Evolutionary conservation across 2,797 vertebrate genomes (phyloP), one percentile per base, ranked within the genome.

Genomic region (Carduelis carduelis): DNA sequence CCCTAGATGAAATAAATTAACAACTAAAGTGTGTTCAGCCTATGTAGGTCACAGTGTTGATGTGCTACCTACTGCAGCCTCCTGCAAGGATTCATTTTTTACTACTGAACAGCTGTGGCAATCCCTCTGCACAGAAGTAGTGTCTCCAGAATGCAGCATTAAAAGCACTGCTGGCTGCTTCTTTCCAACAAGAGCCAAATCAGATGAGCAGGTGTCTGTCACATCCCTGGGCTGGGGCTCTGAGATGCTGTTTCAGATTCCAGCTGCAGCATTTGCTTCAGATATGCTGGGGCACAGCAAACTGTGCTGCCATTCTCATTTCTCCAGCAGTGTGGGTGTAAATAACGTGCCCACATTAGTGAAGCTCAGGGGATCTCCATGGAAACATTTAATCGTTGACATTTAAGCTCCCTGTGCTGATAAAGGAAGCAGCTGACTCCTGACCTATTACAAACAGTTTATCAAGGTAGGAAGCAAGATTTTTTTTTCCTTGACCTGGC

Each of bases 341-440:
- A 97, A 95, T 97, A 96, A 96, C 83, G 83, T 94, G 93, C 96
- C 83, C 93, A 90, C 92, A 90, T 97, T 96, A 93, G 68, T 60
- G 88, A 87, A 95, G 90, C 92, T 95, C 95, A 55, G 78, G 93
- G 90, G 78, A 95, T 98, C 97, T 96, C 98, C 97, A 98, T 98
- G 97, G 98, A 97, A 98, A 98, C 97, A 69, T 91, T 96, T 97
- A 97, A 96, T 97, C 71, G 4, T 82, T 98, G 97, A 97, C 96
- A 97, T 97, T 97, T 97, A 96, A 97, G 93, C 93, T 97, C 92
- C 88, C 77, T 64, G 81, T 61, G 89, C 66, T 12, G 69, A 95
- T 96, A 95, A 96, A 71, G 83, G 61, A 90, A 90, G 85, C 89
- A 89, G 57, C 93, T 89, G 89, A 94, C 93, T 96, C 83, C 91